Percentiles rank a stretch among this genome's conserved stretches.
Conservation (phyloP, 2,113 vertebrate species). For the Cisticola juncidis region DNA sequence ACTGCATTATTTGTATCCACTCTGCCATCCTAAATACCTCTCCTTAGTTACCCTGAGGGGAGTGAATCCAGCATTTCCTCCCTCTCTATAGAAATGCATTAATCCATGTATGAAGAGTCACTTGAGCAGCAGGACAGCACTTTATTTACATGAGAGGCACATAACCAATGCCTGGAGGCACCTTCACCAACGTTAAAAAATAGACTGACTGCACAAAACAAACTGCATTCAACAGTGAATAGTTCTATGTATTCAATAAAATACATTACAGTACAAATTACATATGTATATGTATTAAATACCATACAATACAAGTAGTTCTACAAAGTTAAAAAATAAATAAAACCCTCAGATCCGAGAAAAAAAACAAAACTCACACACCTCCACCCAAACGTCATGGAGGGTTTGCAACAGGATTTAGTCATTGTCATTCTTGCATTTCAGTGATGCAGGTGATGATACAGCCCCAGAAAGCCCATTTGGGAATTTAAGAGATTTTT, state of each 20-base stretch:
- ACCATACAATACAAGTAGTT: not conserved
- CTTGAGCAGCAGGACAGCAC: not conserved
- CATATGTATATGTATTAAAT: not conserved
- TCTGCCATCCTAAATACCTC: not conserved
- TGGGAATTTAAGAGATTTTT: not conserved
- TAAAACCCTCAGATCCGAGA: not conserved
- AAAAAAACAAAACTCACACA: accelerated
- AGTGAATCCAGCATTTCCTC: not conserved
- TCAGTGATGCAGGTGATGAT: no score
- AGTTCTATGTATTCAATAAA: not conserved
- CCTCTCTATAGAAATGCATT: not conserved
- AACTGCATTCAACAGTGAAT: not conserved
- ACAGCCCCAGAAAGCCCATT: not conserved
- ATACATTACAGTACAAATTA: not conserved
- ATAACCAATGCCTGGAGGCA: not conserved
- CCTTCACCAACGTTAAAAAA: not conserved
- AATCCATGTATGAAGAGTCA: not conserved
- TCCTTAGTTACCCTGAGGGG: not conserved
- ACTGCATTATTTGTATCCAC: not conserved
- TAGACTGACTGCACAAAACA: not conserved
- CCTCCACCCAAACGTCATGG: accelerated
- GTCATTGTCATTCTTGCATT: not conserved
- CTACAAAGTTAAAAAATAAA: not conserved
- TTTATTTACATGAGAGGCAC: not conserved
- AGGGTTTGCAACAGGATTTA: not conserved